Percentiles rank a stretch among this genome's conserved stretches.
These are phyloP conservation scores for Sebastes minor DNA, from an alignment of 2,797 vertebrate species.

Conservation along the genomic window DNA sequence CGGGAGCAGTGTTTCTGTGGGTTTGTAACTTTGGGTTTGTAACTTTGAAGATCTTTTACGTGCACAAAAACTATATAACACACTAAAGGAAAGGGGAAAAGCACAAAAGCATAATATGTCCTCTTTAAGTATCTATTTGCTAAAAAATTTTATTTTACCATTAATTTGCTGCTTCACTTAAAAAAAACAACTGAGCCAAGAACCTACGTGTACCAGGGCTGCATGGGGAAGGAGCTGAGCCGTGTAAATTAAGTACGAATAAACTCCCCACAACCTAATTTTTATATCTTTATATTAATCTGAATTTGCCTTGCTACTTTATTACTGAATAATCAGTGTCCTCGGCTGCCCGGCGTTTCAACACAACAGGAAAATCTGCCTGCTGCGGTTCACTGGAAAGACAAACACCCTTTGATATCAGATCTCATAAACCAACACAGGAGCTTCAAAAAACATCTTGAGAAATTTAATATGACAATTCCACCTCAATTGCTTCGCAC, in stretches of 20 bases:
- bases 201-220: too few species aligned
- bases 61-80: too few species aligned
- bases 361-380: not conserved
- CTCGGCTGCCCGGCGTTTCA: not conserved
- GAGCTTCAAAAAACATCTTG: conserved; percentile 8
- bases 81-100: too few species aligned
- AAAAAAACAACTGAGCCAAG: not conserved
- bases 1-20: too few species aligned
- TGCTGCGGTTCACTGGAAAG: not conserved
- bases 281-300: not conserved
- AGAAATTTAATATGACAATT: conserved; percentile 26
- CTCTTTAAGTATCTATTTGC: not conserved
- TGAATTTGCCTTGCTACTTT: not conserved
- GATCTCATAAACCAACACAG: not conserved
- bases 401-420: not conserved
- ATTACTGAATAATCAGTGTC: not conserved
- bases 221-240: not conserved
- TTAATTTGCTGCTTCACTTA: not conserved
- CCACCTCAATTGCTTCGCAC: not conserved
- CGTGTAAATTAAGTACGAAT: not conserved
- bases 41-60: too few species aligned
- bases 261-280: not conserved
- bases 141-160: not conserved
- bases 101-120: too few species aligned
- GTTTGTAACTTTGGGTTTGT: too few species aligned